Evolutionary conservation across 2,113 vertebrate species (phyloP).

Genomic region (Chaetops frenatus): DNA sequence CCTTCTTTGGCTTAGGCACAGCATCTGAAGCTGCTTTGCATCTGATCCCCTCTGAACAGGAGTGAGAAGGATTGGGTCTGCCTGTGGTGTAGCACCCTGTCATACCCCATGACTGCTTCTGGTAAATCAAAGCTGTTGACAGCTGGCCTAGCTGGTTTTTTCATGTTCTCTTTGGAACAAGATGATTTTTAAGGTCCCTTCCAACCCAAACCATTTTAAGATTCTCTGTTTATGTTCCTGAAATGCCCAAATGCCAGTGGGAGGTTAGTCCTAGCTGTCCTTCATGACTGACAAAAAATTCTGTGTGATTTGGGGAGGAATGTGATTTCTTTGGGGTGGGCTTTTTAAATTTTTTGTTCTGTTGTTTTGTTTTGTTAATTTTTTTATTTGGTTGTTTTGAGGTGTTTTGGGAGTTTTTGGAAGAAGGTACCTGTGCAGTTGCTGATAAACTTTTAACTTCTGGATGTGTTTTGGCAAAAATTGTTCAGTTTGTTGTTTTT

Average conservation of each 20-base stretch:
- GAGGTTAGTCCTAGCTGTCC: background rate
- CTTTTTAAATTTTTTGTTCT: background rate
- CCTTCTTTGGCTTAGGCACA: background rate
- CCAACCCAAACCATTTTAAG: background rate
- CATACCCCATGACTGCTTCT: background rate
- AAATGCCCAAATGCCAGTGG: background rate
- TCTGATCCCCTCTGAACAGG: background rate
- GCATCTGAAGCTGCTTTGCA: background rate
- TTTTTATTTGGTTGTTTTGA: background rate
- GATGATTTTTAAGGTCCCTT: background rate
- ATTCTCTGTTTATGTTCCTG: background rate
- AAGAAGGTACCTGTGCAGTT: background rate
- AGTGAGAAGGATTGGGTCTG: background rate
- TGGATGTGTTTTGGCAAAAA: background rate
- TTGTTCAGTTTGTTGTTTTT: background rate
- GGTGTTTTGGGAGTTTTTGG: background rate
- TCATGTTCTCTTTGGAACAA: background rate
- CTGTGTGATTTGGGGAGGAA: background rate
- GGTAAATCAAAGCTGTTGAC: background rate
- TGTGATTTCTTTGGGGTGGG: background rate
- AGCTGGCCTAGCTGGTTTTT: background rate
- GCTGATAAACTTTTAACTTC: background rate
- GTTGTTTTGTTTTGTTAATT: fast-evolving
- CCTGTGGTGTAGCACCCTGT: background rate
- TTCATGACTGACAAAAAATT: background rate